Base-by-base conservation (phyloP, 1,140 invertebrate species). In the Meloidogyne floridensis region DNA sequence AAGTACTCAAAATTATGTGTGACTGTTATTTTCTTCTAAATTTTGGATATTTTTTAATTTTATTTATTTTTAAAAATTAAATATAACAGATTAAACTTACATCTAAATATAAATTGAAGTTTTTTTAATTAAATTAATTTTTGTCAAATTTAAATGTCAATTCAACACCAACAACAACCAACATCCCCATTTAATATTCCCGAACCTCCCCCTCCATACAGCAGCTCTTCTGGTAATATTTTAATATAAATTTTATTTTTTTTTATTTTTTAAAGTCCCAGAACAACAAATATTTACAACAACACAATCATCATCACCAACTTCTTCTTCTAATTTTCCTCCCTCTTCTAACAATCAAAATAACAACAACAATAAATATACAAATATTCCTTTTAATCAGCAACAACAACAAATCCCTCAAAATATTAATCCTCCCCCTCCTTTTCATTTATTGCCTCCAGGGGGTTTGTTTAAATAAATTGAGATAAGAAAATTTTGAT, bases 371-470 rank as follows among this genome's bases (percentile, higher is more conserved):
- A 59, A 59, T 59, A 9, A 59, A 59, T 59, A 59, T 15, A 59
- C 11, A 15, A 59, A 59, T 59, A 59, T 59, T 59, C 56, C 56
- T 15, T 59, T 56, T 59, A 59, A 65, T 65, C 10, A n/a, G n/a
- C 59, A 65, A 65, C 15, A 15, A 65, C 3, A 3, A n/a, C 59
- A 65, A 65, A 6, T 65, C 18, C 10, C 4, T 0, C n/a, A 15
- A n/a, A 65, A n/a, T 9, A 7, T 15, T 9, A 7, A 7, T 2
- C 15, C 59, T 6, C 59, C 59, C n/a, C 59, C 59, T n/a, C 15
- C 59, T 7, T 65, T 65, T 65, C 13, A 65, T 65, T 65, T 65
- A 65, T 65, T 65, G n/a, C 59, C 59, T n/a, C 59, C 59, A n/a
- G 59, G 59, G n/a, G 59, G 59, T 65, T 65, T 65, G 10, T 65